Percentiles rank a stretch among this genome's conserved stretches.
Evolutionary conservation across 2,113 vertebrate species (phyloP).

Genomic region (Harpagus bidentatus): DNA sequence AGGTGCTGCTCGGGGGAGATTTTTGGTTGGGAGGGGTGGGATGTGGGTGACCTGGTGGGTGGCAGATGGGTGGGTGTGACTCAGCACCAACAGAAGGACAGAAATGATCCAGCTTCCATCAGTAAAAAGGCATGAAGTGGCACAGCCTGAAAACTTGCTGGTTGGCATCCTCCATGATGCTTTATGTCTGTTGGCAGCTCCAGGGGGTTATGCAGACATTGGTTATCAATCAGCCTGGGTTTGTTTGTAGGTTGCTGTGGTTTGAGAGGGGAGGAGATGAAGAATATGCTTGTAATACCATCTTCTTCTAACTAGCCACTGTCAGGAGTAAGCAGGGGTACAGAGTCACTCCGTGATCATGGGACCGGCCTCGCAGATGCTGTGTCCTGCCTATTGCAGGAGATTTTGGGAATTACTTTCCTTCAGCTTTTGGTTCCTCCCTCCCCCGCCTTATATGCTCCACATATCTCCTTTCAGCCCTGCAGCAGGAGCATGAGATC

Average conservation of each 20-base stretch:
- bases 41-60: neutral
- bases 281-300: neutral
- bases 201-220: accelerated
- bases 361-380: neutral
- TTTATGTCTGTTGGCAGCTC: accelerated
- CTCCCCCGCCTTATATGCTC: no score
- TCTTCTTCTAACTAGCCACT: neutral
- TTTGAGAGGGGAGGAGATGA: neutral
- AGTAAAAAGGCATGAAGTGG: neutral
- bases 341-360: neutral
- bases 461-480: neutral
- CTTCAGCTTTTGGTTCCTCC: neutral
- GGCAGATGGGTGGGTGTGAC: neutral
- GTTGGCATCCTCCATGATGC: accelerated
- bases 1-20: neutral
- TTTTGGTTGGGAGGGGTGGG: neutral
- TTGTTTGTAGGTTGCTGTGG: neutral
- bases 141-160: neutral
- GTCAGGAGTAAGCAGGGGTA: neutral
- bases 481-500: no score
- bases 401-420: neutral
- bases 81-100: neutral
- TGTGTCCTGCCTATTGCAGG: neutral
- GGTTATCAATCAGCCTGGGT: no score
- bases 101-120: neutral